Evolutionary conservation across 2,113 vertebrate genomes (phyloP), one percentile per base, ranked within the genome.

Genomic region (Labeo rohita): DNA sequence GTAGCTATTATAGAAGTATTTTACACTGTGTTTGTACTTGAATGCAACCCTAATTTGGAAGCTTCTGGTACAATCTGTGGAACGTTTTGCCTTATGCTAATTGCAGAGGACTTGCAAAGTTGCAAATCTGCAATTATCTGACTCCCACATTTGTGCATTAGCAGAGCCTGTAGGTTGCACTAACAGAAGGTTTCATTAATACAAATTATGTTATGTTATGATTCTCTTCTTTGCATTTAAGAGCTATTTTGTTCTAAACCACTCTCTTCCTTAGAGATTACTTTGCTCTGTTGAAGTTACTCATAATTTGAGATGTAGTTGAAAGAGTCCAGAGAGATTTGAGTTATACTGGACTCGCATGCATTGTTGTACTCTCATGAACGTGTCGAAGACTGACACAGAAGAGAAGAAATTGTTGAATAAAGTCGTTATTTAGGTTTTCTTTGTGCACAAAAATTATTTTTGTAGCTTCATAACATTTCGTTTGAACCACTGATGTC

Each of bases 101-200:
- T 54, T 79, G 49, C 34, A 85, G n/a, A 80, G 50, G 63, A 80
- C 21, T 85, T 49, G n/a, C 45, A 45, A 45, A 49, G 63, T 36
- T 72, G 45, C 36, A 80, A 78, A 66, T 36, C 47, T 68, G 11
- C 50, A 79, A 79, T 85, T 54, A 80, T 56, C 4, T 72, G 76
- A 72, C 63, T 45, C 65, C 63, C 75, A 72, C 77, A 86, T 47
- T 45, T 47, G 59, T 80, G 77, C 84, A 79, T 72, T 28, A 72
- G 23, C 13, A 18, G 36, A 45, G 36, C 5, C 39, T 56, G 65
- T 59, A 80, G 65, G 49, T 49, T 45, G 63, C 63, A 45, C 21
- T 79, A 8, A n/a, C 39, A 23, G n/a, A 36, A 23, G 43, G 49
- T 47, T 80, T 86, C n/a, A 73, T 72, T 72, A 73, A 45, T 28